These are phyloP conservation scores for Mythimna impura DNA, from an alignment of 2,888 invertebrate genomes.

Conservation along the genomic window DNA sequence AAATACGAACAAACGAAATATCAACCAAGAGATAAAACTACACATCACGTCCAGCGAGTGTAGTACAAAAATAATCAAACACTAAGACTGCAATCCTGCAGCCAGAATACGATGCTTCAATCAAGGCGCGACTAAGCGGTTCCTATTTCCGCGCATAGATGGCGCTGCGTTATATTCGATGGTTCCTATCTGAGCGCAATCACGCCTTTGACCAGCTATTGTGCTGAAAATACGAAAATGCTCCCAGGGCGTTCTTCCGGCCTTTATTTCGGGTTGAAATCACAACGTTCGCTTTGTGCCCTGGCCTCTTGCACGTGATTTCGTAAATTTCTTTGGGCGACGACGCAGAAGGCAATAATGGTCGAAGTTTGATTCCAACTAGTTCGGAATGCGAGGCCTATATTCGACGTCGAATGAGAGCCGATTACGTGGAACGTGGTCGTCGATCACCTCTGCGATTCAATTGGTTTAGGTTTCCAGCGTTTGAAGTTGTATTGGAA, in stretches of 20 bases:
- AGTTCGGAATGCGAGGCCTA: conserved; percentile 67
- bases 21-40: conserved; percentile 21
- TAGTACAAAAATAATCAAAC: conserved; percentile 62
- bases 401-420: conserved; percentile 59
- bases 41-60: conserved; percentile 46
- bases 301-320: conserved; percentile 68
- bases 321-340: conserved; percentile 82
- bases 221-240: conserved; percentile 75
- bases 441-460: conserved; percentile 56
- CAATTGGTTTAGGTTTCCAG: conserved; percentile 59
- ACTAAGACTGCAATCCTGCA: conserved; percentile 65
- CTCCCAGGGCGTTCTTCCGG: conserved; percentile 76
- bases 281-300: conserved; percentile 74
- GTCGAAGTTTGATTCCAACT: conserved; percentile 72
- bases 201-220: conserved; percentile 77
- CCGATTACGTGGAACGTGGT: conserved; percentile 56
- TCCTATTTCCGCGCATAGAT: conserved; percentile 86
- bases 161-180: conserved; percentile 76
- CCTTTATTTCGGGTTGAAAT: conserved; percentile 76
- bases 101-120: conserved; percentile 67
- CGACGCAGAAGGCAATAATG: conserved; percentile 84
- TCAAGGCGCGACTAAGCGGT: conserved; percentile 81
- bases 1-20: conserved; percentile 30
- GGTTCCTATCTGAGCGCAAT: conserved; percentile 79
- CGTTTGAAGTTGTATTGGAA: conserved; percentile 56